Evolutionary conservation across 2,113 vertebrate genomes (phyloP).

Genomic region (Neolamprologus falcicula): DNA sequence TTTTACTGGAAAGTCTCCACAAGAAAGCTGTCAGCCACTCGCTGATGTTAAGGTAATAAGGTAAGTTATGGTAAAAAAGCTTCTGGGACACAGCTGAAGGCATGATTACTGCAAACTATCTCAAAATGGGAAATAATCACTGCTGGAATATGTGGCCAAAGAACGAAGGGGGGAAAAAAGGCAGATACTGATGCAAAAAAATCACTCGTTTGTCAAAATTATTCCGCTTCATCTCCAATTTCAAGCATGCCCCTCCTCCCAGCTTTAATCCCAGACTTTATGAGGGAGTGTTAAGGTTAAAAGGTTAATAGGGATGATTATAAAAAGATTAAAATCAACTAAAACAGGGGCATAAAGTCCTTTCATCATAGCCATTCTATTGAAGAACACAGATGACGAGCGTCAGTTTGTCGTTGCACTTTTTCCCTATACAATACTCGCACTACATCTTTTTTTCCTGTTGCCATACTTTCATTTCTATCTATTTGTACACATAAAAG

Average conservation of each 20-base stretch:
- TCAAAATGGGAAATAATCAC: not conserved
- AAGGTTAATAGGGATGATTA: not conserved
- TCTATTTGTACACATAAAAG: not conserved
- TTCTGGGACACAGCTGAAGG: not conserved
- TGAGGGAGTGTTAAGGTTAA: not conserved
- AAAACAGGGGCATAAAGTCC: not conserved
- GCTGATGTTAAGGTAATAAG: not conserved
- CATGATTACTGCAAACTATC: not conserved
- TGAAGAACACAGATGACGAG: not conserved
- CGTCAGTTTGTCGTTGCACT: not conserved
- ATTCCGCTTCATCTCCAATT: not conserved
- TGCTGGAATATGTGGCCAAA: not conserved
- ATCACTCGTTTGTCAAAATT: not conserved
- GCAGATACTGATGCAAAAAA: not conserved
- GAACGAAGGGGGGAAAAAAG: fast-evolving
- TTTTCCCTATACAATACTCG: not conserved
- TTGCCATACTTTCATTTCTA: not conserved
- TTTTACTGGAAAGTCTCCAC: not conserved
- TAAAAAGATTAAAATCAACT: not conserved
- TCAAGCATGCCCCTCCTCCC: not conserved
- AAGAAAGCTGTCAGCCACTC: not conserved
- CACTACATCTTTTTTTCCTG: not conserved
- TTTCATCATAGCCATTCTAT: not conserved
- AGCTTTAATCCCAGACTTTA: not conserved
- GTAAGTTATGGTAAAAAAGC: not conserved